Conservation (phyloP, 2,888 invertebrate species). For the Auanema sp. region DNA sequence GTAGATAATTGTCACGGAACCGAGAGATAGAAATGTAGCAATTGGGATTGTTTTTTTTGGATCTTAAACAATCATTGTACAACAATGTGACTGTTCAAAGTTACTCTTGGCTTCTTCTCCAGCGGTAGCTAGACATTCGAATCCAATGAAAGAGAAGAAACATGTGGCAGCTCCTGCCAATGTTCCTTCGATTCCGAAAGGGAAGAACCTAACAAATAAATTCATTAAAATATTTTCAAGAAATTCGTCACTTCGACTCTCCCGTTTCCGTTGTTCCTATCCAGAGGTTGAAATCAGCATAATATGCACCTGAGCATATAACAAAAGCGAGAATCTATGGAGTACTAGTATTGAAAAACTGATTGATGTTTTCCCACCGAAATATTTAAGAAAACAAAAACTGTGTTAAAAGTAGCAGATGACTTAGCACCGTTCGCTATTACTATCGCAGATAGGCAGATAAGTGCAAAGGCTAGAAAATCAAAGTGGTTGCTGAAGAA, state of each 20-base stretch:
- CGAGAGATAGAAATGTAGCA: conserved; percentile 43
- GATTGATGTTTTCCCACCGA: conserved; percentile 12
- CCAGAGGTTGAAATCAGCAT: conserved; percentile 17
- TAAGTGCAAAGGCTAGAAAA: conserved; percentile 60
- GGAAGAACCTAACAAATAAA: conserved; percentile 44
- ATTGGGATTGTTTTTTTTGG: conserved; percentile 40
- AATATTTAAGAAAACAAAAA: conserved; percentile 59
- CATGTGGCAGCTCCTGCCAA: conserved; percentile 65
- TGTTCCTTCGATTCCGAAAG: conserved; percentile 65
- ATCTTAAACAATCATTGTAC: conserved; percentile 26
- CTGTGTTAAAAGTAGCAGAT: conserved; percentile 64
- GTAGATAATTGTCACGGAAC: conserved; percentile 33
- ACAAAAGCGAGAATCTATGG: conserved; percentile 8
- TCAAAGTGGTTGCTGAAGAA: conserved; percentile 64
- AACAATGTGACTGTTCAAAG: background rate
- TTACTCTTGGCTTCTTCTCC: conserved; percentile 64
- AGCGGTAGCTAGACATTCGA: conserved; percentile 66
- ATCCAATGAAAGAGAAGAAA: conserved; percentile 66
- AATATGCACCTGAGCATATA: background rate
- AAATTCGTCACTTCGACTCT: background rate
- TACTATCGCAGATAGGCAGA: conserved; percentile 60
- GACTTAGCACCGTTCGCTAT: conserved; percentile 65
- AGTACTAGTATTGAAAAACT: too few species aligned
- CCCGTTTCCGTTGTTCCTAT: conserved; percentile 7
- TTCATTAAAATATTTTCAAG: background rate